Conservation (phyloP, 2,113 vertebrate genomes). For the Fregata magnificens region DNA sequence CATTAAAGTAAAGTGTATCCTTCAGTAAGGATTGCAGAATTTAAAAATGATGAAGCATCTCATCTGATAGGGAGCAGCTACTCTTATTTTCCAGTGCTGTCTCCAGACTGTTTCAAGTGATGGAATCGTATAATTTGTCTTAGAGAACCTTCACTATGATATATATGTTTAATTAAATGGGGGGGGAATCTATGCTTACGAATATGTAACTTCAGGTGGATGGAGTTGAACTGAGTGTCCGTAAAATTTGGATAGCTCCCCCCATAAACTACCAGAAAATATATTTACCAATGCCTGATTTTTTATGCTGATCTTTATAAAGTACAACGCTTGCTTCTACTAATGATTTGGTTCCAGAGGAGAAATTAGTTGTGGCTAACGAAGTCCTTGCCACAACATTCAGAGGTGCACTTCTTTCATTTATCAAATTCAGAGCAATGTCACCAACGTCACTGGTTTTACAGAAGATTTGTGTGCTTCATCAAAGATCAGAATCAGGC, state of each 20-base stretch:
- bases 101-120: not conserved
- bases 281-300: not conserved
- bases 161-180: not conserved
- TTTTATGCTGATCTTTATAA: slow-evolving; percentile 7
- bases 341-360: not conserved
- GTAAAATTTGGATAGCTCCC: not conserved
- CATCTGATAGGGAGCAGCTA: not conserved
- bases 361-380: not conserved
- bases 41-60: not conserved
- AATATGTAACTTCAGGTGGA: not conserved
- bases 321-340: not conserved
- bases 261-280: not conserved
- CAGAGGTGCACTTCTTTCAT: not conserved
- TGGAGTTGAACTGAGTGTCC: not conserved
- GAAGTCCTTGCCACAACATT: not conserved
- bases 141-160: not conserved
- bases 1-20: not conserved
- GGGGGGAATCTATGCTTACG: not conserved
- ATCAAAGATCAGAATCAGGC: not conserved
- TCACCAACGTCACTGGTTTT: not conserved
- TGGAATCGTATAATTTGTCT: not conserved
- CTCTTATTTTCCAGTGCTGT: not conserved
- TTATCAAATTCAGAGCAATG: not conserved
- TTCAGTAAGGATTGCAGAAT: not conserved
- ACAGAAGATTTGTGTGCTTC: slow-evolving; percentile 10